Conservation (phyloP, 2,113 vertebrate species). For the Synchiropus splendidus region DNA sequence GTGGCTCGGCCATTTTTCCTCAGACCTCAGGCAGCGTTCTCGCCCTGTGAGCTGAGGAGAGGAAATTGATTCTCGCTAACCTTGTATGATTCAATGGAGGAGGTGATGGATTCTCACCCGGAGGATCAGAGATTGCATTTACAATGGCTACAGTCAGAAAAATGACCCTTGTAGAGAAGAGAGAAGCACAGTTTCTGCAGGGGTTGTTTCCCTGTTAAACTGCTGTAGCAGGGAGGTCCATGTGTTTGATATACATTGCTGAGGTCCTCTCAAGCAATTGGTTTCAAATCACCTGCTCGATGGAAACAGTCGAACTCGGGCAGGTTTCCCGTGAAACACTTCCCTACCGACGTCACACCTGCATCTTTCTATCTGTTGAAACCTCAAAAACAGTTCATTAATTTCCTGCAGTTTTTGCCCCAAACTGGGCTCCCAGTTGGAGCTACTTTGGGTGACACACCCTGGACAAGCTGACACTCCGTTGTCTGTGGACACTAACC, state of each 20-base stretch:
- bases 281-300: too few relatives aligned
- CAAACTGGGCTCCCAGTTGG: too few relatives aligned
- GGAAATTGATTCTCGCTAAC: constrained; percentile 11
- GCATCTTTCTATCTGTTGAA: too few relatives aligned
- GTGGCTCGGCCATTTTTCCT: constrained; percentile 5
- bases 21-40: constrained; percentile 1
- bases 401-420: too few relatives aligned
- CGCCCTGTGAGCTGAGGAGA: constrained; percentile 4
- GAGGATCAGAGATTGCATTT: constrained; percentile 21
- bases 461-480: too few relatives aligned
- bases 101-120: constrained; percentile 28
- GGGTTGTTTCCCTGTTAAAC: constrained; percentile 34
- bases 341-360: too few relatives aligned
- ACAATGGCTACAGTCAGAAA: constrained; percentile 16
- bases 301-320: too few relatives aligned
- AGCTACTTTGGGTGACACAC: too few relatives aligned
- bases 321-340: too few relatives aligned
- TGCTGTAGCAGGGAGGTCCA: constrained; percentile 29
- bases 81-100: constrained; percentile 14
- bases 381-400: too few relatives aligned
- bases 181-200: constrained; percentile 22
- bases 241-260: constrained; percentile 10
- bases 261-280: too few relatives aligned
- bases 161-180: constrained; percentile 16
- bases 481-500: too few relatives aligned